Base-by-base conservation (phyloP, 2,888 invertebrate species). In the Drosophila anomalata region DNA sequence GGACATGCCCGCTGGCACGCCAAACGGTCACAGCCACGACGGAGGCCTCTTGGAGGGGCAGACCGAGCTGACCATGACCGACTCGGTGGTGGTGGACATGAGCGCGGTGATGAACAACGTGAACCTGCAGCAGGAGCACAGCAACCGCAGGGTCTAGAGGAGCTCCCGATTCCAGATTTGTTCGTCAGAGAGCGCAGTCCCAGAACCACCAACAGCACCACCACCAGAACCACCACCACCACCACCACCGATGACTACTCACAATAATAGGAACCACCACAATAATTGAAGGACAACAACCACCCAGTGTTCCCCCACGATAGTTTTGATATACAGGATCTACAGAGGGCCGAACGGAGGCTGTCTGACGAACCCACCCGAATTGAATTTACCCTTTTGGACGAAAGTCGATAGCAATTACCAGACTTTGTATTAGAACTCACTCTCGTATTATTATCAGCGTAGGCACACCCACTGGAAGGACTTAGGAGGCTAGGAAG, bases 71-170 rank as follows among this genome's bases (percentile, higher is more conserved):
- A 62, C 61, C 12, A 87, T 93, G 51, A 93, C 93, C 11, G 93
- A 94, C 78, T 93, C 94, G 61, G 93, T 94, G 60, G 93, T 94
- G 65, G 93, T 94, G 62, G 94, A 94, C 74, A 93, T 94, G 93
- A 93, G 92, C 57, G 88, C 81, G 48, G 90, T 90, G 26, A 90
- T 90, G 80, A 90, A 89, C 31, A 90, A 90, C 57, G 83, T 89
- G 24, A 88, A 78, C 56, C 68, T 89, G 31, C 89, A 86, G 69
- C 88, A 84, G 75, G 89, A 81, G 33, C 89, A 81, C 46, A 71
- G 62, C 70, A 86, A 86, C 69, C 89, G 88, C 24, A 52, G 84
- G 47, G 89, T 85, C 57, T 85, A 82, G 73, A 51, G n/a, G 8
- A 14, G 14, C 4, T 3, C 1, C 26, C 17, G 20, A 41, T 31